Evolutionary conservation across 2,888 invertebrate genomes (phyloP).

Genomic region (Chironomus riparius): DNA sequence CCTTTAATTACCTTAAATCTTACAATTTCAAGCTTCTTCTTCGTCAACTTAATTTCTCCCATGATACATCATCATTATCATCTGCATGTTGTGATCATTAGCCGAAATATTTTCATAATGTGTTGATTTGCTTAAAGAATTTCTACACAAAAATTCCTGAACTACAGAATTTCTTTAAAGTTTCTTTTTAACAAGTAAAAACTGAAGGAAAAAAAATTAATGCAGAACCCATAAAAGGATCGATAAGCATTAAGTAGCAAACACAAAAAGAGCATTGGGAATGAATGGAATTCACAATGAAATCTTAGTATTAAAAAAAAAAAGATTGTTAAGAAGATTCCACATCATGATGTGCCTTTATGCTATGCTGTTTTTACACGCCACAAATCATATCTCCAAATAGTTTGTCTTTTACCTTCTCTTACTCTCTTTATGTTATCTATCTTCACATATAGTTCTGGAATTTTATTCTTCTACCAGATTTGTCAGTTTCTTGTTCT

Average conservation of each 20-base stretch:
- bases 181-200: no score
- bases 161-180: no score
- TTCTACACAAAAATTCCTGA: no score
- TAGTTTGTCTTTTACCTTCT: conserved; percentile 6
- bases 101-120: no score
- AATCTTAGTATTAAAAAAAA: background rate
- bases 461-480: background rate
- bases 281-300: conserved; percentile 11
- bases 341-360: background rate
- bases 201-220: no score
- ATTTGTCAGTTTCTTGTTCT: background rate
- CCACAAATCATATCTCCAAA: conserved; percentile 25
- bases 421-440: background rate
- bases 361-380: conserved; percentile 14
- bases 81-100: no score
- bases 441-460: background rate
- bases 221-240: no score
- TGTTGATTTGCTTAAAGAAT: no score
- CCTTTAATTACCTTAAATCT: no score
- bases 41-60: no score
- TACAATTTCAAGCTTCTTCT: no score
- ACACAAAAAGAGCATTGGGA: background rate
- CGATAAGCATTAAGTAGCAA: background rate
- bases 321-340: conserved; percentile 2
- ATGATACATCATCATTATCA: no score